phyloP scores from a whole-genome alignment of 2,888 invertebrate species.

The Periphyllus acericola region DNA sequence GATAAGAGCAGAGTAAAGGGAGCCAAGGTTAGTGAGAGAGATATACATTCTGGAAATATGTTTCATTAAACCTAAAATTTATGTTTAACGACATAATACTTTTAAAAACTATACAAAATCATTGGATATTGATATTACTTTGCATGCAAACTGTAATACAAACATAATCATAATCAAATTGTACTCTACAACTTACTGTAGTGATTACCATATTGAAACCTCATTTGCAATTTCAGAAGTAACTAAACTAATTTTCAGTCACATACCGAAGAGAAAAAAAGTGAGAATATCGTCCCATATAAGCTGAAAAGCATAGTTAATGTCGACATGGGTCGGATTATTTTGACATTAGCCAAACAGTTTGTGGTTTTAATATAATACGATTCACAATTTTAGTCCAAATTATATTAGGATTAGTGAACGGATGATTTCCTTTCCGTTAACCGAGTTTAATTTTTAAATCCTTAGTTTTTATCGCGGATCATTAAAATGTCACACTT shows the following conservation, averaged over 20 bases:
- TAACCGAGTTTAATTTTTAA: background rate
- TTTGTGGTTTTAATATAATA: background rate
- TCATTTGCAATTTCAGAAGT: constrained; percentile 36
- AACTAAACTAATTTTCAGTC: constrained; percentile 24
- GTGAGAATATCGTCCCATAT: background rate
- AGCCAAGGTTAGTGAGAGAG: too few relatives aligned
- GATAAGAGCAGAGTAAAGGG: too few relatives aligned
- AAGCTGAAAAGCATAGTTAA: constrained; percentile 24
- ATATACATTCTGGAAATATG: too few relatives aligned
- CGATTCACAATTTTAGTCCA: background rate
- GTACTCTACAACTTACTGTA: background rate
- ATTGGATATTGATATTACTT: background rate
- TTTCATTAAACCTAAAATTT: too few relatives aligned
- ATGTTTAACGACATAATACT: too few relatives aligned
- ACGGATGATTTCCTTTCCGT: background rate
- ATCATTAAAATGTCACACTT: background rate
- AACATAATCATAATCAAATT: constrained; percentile 25
- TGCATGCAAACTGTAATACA: background rate
- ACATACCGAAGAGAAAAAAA: background rate
- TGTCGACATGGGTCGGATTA: constrained; percentile 41
- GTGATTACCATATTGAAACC: constrained; percentile 28
- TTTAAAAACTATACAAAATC: background rate
- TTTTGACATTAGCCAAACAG: constrained; percentile 43
- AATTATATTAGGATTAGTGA: constrained; percentile 14
- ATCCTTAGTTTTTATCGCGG: constrained; percentile 3